Percentiles rank a stretch among this genome's conserved stretches.
Conservation (phyloP, 2,797 vertebrate species). For the Malacoctenus gilli region DNA sequence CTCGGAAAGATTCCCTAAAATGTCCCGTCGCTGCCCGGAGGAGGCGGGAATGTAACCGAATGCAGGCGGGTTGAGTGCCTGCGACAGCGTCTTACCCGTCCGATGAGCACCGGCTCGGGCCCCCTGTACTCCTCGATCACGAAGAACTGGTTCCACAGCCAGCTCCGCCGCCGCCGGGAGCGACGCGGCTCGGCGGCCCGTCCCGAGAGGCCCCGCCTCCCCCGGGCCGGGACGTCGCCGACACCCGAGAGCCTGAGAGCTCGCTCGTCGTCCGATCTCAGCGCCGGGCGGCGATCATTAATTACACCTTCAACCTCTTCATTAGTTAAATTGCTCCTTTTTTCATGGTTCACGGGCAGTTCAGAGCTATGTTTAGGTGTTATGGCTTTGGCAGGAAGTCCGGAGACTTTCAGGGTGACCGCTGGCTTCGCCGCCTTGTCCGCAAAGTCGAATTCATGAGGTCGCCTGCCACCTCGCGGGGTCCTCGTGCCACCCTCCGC, state of each 20-base stretch:
- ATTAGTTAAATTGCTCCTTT: slow-evolving; percentile 45
- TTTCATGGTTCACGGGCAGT: slow-evolving; percentile 20
- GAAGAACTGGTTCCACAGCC: slow-evolving; percentile 97
- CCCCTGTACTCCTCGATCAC: slow-evolving; percentile 93
- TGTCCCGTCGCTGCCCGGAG: too few relatives aligned
- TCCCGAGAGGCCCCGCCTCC: slow-evolving; percentile 35
- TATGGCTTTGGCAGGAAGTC: slow-evolving; percentile 26
- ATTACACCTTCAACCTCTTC: slow-evolving; percentile 48
- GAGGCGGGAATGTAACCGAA: not conserved
- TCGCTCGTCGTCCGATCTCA: slow-evolving; percentile 35
- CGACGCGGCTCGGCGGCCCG: slow-evolving; percentile 47
- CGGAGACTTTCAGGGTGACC: not conserved
- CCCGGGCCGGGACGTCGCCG: slow-evolving; percentile 41
- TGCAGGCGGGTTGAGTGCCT: slow-evolving; percentile 4
- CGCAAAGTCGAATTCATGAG: slow-evolving; percentile 30
- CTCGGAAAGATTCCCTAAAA: not conserved
- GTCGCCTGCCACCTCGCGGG: slow-evolving; percentile 7
- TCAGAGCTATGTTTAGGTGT: slow-evolving; percentile 37
- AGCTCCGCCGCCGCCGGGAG: slow-evolving; percentile 85
- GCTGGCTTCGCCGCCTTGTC: slow-evolving; percentile 14
- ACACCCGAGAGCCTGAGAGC: slow-evolving; percentile 37
- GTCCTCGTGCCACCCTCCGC: slow-evolving; percentile 18
- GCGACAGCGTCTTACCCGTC: slow-evolving; percentile 84
- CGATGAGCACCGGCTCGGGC: slow-evolving; percentile 91
- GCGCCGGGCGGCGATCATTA: slow-evolving; percentile 32